Evolutionary conservation across 2,113 vertebrate genomes (phyloP), one percentile per base, ranked within the genome.

Genomic region (Prinia subflava): DNA sequence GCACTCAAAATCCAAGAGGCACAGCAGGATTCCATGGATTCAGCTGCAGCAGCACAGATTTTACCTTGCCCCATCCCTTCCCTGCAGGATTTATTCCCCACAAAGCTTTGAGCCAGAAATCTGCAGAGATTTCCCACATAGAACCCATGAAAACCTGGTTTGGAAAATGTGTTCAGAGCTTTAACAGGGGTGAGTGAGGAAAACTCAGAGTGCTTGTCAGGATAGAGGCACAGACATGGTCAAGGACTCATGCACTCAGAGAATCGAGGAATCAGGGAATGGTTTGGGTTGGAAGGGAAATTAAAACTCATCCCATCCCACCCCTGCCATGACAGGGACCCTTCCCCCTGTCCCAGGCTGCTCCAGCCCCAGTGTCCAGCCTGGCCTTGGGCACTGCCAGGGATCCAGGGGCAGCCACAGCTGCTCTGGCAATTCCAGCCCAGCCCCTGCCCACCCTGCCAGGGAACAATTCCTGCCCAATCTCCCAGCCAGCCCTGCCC

Each of bases 201-300:
- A 47, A 90, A 55, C 41, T 20, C 64, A 25, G 74, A 1, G 1
- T 8, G 0, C 59, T 76, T 63, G 68, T 52, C 60, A 59, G 42
- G 56, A 12, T 0, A 2, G 59, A 39, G 10, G 8, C 41, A 65
- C 0, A 0, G 70, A 33, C 50, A 46, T 0, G 18, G 63, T 39
- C 39, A 39, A 79, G 42, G 42, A 44, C 42, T 31, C 17, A 31
- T 33, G 31, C 31, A 33, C 19, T 33, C 55, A 56, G 3, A 31
- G 53, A 55, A 12, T 31, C 30, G 13, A 7, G 30, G 53, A 55
- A 13, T 55, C 30, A 20, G 53, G 53, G 30, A 55, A 19, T 20
- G 19, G 16, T 33, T 55, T 33, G 53, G 19, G 30, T 13, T 13
- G 30, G 53, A 33, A 55, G 12, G 19, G 53, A 31, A 17, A 28